phyloP scores from a whole-genome alignment of 2,113 vertebrate genomes.

The Stictonetta naevosa region DNA sequence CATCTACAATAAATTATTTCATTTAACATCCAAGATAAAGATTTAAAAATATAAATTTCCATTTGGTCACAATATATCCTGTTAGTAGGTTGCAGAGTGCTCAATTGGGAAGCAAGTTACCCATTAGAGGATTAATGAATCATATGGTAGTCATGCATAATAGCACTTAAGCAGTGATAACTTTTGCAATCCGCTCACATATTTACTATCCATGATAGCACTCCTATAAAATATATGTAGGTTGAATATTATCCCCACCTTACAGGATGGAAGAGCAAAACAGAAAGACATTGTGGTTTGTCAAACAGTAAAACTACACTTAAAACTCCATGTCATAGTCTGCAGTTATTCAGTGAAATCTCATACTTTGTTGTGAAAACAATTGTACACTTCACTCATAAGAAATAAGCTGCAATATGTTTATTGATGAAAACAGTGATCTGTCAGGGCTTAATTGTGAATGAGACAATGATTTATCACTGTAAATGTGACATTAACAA shows the following conservation, averaged over 20 bases:
- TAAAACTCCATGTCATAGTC: neutral
- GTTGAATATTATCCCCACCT: neutral
- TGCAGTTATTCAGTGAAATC: neutral
- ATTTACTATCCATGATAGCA: neutral
- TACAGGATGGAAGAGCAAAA: neutral
- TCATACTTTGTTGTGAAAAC: neutral
- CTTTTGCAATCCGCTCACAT: neutral
- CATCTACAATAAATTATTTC: neutral
- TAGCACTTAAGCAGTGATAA: neutral
- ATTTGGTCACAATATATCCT: neutral
- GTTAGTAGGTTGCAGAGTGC: neutral
- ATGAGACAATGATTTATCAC: no score
- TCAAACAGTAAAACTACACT: neutral
- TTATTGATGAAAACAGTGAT: no score
- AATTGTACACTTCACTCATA: no score
- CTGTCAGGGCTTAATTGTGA: no score
- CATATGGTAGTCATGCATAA: neutral
- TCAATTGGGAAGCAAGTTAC: conserved; percentile 14
- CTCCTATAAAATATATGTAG: neutral
- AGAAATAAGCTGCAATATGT: no score
- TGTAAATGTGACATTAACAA: no score
- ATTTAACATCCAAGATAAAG: conserved; percentile 16
- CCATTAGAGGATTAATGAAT: conserved; percentile 16
- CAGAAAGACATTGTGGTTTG: neutral
- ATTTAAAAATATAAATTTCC: neutral